Evolutionary conservation across 2,797 vertebrate species (phyloP).

Genomic region (Diplodus sargus): DNA sequence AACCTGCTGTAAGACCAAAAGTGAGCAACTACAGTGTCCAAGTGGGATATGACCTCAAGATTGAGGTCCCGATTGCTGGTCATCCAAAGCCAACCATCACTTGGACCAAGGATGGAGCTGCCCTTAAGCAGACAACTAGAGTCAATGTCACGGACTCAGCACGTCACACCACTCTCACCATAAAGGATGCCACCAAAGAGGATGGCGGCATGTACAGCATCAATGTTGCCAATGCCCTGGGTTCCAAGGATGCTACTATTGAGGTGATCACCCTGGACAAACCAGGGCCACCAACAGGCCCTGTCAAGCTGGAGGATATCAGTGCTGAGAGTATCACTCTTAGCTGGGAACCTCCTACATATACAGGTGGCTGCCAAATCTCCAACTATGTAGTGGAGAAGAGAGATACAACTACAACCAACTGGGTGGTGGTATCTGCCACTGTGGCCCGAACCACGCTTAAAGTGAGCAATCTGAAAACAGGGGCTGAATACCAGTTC

Average conservation of each 20-base stretch:
- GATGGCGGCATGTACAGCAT: constrained; percentile 94
- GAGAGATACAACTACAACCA: constrained; percentile 96
- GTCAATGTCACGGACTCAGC: constrained; percentile 91
- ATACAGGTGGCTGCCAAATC: constrained; percentile 96
- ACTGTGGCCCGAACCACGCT: constrained; percentile 97
- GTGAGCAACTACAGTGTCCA: constrained; percentile 92
- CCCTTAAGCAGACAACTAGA: constrained; percentile 96
- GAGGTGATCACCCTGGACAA: constrained; percentile 97
- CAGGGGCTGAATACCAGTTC: constrained; percentile 97
- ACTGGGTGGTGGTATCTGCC: constrained; percentile 96
- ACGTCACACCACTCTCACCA: constrained; percentile 87
- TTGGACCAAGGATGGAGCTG: constrained; percentile 94
- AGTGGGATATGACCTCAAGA: constrained; percentile 95
- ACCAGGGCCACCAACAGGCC: constrained; percentile 95
- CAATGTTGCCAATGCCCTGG: constrained; percentile 88
- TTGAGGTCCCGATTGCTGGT: constrained; percentile 95
- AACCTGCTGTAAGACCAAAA: constrained; percentile 91
- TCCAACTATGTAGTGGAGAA: constrained; percentile 98
- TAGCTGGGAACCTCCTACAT: constrained; percentile 93
- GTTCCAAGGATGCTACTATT: constrained; percentile 92
- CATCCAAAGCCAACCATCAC: constrained; percentile 94
- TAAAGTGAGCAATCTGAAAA: constrained; percentile 95
- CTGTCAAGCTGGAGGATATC: constrained; percentile 94
- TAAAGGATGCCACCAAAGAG: constrained; percentile 94
- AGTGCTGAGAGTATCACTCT: constrained; percentile 96